Evolutionary conservation across 2,113 vertebrate species (phyloP).

Genomic region (Tachysurus fulvidraco): DNA sequence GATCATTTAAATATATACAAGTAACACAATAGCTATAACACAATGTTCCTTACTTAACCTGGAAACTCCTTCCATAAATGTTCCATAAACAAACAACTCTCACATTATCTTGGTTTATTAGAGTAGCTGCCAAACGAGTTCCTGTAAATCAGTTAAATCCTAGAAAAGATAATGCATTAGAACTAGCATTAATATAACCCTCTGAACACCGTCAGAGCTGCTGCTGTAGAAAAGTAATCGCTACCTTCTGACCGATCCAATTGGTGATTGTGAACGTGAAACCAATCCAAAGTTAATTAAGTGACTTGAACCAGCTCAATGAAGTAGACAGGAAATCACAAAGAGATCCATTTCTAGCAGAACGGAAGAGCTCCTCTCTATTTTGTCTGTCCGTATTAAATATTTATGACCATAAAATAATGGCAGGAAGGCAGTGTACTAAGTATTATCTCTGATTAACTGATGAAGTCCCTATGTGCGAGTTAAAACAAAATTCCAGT

Average conservation of each 20-base stretch:
- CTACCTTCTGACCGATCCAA: neutral
- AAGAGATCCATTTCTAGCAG: neutral
- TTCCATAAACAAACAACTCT: neutral
- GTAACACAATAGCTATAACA: neutral
- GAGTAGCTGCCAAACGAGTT: too few relatives aligned
- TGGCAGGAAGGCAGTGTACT: neutral
- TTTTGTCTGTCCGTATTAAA: neutral
- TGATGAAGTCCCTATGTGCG: too few relatives aligned
- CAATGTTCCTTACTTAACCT: neutral
- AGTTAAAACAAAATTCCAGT: neutral
- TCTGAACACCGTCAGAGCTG: neutral
- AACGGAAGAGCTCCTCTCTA: neutral
- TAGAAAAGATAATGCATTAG: too few relatives aligned
- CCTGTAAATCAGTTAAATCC: too few relatives aligned
- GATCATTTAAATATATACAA: neutral
- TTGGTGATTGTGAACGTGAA: neutral
- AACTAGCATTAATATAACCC: neutral
- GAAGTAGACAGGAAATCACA: neutral
- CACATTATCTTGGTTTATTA: neutral
- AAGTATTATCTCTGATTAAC: neutral
- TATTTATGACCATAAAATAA: neutral
- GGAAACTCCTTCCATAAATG: too few relatives aligned
- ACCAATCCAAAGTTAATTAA: neutral
- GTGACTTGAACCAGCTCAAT: neutral
- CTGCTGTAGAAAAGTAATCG: neutral